Evolutionary conservation across 2,113 vertebrate species (phyloP).

Genomic region (Peromyscus leucopus): DNA sequence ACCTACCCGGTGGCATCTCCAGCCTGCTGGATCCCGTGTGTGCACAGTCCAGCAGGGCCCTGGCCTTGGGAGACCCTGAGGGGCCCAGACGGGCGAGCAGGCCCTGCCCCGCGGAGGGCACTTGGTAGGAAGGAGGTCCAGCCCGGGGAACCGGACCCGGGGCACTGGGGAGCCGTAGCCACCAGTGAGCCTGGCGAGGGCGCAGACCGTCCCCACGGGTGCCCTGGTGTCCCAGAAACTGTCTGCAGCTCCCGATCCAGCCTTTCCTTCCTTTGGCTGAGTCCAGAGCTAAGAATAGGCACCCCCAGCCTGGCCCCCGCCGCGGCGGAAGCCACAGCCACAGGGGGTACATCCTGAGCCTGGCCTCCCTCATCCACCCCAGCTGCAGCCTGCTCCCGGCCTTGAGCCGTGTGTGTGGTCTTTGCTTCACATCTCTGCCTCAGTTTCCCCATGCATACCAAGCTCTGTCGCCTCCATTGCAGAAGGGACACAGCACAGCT

Average conservation of each 20-base stretch:
- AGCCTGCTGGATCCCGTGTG: neutral
- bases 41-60: neutral
- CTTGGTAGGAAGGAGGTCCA: neutral
- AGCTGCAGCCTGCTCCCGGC: neutral
- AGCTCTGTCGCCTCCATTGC: neutral
- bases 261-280: conserved; percentile 47
- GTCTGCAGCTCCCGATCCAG: neutral
- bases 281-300: conserved; percentile 69
- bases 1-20: too few relatives aligned
- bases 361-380: neutral
- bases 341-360: conserved; percentile 55
- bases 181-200: neutral
- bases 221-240: neutral
- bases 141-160: neutral
- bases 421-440: neutral
- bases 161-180: neutral
- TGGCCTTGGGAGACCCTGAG: neutral
- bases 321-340: conserved; percentile 70
- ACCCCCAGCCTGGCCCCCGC: neutral
- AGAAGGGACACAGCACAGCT: neutral
- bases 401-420: neutral
- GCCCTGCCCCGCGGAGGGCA: neutral
- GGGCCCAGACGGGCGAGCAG: neutral
- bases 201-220: neutral
- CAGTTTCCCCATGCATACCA: conserved; percentile 4